A percentile compares a stretch with the other conserved stretches of the same genome.
phyloP scores from a whole-genome alignment of 2,113 vertebrate species.

The Gallinago undulata region DNA sequence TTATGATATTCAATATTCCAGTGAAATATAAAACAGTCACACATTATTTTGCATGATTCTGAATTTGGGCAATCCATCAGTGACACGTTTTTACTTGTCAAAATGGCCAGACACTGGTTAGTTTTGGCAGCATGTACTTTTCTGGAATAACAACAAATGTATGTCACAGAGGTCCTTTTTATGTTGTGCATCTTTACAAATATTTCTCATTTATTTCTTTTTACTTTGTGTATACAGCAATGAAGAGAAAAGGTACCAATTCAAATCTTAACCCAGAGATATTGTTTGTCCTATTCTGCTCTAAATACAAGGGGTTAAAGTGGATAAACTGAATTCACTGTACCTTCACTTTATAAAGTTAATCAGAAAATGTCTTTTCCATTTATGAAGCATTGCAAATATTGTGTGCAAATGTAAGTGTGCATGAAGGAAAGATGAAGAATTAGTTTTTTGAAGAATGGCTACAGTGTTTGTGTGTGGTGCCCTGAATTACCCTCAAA shows the following conservation, averaged over 20 bases:
- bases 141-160: not conserved
- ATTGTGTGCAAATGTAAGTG: not conserved
- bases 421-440: not conserved
- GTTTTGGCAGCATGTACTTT: not conserved
- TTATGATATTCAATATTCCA: not conserved
- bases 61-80: not conserved
- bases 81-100: not conserved
- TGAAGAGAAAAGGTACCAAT: not conserved
- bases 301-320: not conserved
- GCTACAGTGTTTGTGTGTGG: not conserved
- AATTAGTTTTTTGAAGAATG: conserved; percentile 1
- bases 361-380: not conserved
- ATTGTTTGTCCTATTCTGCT: not conserved
- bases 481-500: conserved; percentile 25
- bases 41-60: not conserved
- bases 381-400: not conserved
- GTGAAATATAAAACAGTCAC: not conserved
- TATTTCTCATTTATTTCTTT: not conserved
- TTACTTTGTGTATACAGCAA: not conserved
- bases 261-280: not conserved
- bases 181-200: not conserved
- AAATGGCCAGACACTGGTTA: not conserved
- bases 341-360: not conserved
- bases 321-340: not conserved
- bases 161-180: not conserved